Percentiles rank a stretch among this genome's conserved stretches.
phyloP scores from a whole-genome alignment of 1,140 invertebrate species.

The Bombus pascuorum region DNA sequence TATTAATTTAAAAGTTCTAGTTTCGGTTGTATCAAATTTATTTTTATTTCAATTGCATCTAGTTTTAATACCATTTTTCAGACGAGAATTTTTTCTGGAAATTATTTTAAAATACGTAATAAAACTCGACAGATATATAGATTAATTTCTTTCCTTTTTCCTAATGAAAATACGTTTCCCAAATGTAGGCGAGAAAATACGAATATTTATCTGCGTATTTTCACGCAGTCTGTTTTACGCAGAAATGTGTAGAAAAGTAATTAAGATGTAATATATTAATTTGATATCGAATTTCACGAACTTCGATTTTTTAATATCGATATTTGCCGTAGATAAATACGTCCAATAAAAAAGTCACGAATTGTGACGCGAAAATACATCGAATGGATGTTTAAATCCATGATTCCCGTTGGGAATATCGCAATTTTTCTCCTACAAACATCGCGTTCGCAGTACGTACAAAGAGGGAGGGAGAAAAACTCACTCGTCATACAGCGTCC shows the following conservation, averaged over 20 bases:
- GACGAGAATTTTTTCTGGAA: background rate
- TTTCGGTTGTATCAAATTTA: background rate
- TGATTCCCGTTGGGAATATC: background rate
- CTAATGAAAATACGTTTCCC: no score
- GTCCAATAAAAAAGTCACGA: background rate
- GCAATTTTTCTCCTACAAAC: constrained; percentile 13
- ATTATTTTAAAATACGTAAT: background rate
- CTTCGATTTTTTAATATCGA: background rate
- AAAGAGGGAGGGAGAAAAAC: constrained; percentile 7
- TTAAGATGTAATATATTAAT: background rate
- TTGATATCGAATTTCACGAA: no score
- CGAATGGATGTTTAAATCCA: background rate
- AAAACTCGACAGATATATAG: background rate
- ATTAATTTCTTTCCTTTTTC: no score
- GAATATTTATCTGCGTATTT: no score
- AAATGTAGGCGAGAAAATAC: no score
- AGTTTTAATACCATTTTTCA: background rate
- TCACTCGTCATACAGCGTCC: background rate
- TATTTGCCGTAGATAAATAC: background rate
- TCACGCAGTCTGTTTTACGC: no score
- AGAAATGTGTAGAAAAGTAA: background rate
- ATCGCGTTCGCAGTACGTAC: background rate
- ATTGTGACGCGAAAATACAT: background rate
- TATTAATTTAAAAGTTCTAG: background rate
- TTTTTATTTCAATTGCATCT: background rate